Base-by-base conservation (phyloP, 2,888 invertebrate species). In the Epinotia nisella region DNA sequence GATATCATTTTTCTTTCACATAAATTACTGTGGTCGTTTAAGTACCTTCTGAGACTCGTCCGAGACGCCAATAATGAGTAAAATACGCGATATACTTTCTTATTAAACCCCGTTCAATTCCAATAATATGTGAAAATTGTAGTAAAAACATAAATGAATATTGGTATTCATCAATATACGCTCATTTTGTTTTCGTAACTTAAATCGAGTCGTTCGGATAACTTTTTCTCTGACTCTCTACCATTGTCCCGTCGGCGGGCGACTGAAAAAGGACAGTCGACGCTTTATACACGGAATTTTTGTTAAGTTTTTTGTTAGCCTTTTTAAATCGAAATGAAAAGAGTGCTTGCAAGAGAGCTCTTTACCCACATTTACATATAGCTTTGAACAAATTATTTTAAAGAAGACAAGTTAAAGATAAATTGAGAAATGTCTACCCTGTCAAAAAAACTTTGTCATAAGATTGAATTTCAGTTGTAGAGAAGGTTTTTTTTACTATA, bases 161-260 rank as follows among this genome's bases (percentile, higher is more conserved):
- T n/a, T 70, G 53, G 35, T 59, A 59, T 72, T 60, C 24, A 67
- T 61, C 45, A 17, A 49, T n/a, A 56, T n/a, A 15, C 51, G 61
- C 45, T 55, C 61, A 67, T 85, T 82, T 81, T 77, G 79, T 85
- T 83, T 87, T 85, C 81, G 84, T 88, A 91, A 91, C 87, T 92
- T 91, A 89, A 91, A 92, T 91, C 89, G 90, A 91, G 90, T 92
- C 91, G 83, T 82, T 80, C 82, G 85, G 89, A 89, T 85, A 90
- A 91, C 85, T 90, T 90, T 86, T 83, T 78, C 83, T 85, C 80
- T 78, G 85, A 82, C 81, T 88, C 82, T 86, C 84, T 85, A 85
- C 85, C 86, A 82, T 83, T 82, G 85, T 78, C 79, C 83, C 83
- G 81, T 80, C 82, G 79, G 79, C 77, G 81, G 81, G 75, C 84